phyloP scores from a whole-genome alignment of 2,888 invertebrate species.

The Prosopocoilus inquinatus region DNA sequence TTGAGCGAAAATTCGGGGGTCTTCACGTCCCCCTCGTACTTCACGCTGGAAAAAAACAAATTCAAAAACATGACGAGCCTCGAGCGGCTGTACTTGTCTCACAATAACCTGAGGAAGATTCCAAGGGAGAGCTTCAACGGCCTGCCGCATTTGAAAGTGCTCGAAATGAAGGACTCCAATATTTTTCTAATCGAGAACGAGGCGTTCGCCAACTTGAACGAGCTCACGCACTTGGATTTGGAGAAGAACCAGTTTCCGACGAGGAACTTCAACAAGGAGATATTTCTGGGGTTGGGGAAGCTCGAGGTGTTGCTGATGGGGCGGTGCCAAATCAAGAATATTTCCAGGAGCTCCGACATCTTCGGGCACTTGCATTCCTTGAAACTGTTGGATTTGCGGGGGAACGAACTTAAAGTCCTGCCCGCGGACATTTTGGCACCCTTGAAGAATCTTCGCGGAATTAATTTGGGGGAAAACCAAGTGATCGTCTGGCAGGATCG shows the following conservation, averaged over 20 bases:
- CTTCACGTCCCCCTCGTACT: constrained; percentile 51
- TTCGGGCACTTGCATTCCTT: constrained; percentile 55
- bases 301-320: constrained; percentile 53
- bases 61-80: constrained; percentile 54
- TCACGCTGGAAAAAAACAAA: constrained; percentile 53
- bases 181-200: constrained; percentile 53
- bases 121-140: constrained; percentile 55
- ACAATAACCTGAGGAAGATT: constrained; percentile 56
- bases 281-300: constrained; percentile 54
- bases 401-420: constrained; percentile 53
- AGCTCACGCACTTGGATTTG: constrained; percentile 54
- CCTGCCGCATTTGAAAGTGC: constrained; percentile 51
- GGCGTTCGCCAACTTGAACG: constrained; percentile 52
- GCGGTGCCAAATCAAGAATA: constrained; percentile 53
- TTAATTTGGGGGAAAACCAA: constrained; percentile 57
- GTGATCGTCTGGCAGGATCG: constrained; percentile 56
- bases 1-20: constrained; percentile 55
- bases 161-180: constrained; percentile 57
- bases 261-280: constrained; percentile 34
- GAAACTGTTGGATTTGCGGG: constrained; percentile 53
- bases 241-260: constrained; percentile 55
- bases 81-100: constrained; percentile 54
- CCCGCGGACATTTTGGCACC: constrained; percentile 51
- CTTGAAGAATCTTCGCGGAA: constrained; percentile 48
- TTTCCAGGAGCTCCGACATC: constrained; percentile 51